phyloP scores from a whole-genome alignment of 2,888 invertebrate genomes.

The Cacoxenus indagator region DNA sequence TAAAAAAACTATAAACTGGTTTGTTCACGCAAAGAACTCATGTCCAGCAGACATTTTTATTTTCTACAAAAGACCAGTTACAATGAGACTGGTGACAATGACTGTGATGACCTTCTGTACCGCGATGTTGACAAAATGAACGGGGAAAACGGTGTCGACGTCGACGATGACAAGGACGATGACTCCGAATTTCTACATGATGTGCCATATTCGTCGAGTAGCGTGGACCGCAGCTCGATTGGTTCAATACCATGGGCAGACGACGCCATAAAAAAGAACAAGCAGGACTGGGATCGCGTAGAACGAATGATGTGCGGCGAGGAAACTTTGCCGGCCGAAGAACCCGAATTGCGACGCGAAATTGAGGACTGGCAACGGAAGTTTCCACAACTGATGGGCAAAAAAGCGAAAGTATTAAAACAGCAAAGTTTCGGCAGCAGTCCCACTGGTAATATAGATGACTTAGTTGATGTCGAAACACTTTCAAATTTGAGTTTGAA shows the following conservation, averaged over 20 bases:
- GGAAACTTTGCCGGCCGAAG: slow-evolving; percentile 53
- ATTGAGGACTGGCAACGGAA: slow-evolving; percentile 68
- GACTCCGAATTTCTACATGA: slow-evolving; percentile 65
- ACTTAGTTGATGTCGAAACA: slow-evolving; percentile 50
- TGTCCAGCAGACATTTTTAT: slow-evolving; percentile 56
- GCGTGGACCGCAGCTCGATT: slow-evolving; percentile 67
- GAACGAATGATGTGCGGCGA: slow-evolving; percentile 67
- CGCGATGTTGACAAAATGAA: slow-evolving; percentile 38
- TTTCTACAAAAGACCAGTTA: slow-evolving; percentile 43
- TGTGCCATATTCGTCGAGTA: slow-evolving; percentile 67
- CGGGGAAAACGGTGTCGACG: slow-evolving; percentile 34
- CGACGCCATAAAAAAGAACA: slow-evolving; percentile 70
- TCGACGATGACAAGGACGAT: slow-evolving; percentile 57
- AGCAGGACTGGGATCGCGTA: slow-evolving; percentile 68
- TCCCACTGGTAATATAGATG: slow-evolving; percentile 25
- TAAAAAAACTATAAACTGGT: slow-evolving; percentile 36
- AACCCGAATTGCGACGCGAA: slow-evolving; percentile 64
- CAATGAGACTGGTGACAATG: slow-evolving; percentile 39
- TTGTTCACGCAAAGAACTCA: slow-evolving; percentile 41
- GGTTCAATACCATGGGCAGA: slow-evolving; percentile 71
- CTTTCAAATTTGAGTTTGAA: slow-evolving; percentile 63
- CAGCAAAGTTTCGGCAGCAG: slow-evolving; percentile 48
- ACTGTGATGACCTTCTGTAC: slow-evolving; percentile 43
- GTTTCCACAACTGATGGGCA: slow-evolving; percentile 61
- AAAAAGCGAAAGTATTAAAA: slow-evolving; percentile 37